A percentile compares a stretch with the other conserved stretches of the same genome.
phyloP scores from a whole-genome alignment of 2,797 vertebrate species.

The Odontamblyopus rebecca region DNA sequence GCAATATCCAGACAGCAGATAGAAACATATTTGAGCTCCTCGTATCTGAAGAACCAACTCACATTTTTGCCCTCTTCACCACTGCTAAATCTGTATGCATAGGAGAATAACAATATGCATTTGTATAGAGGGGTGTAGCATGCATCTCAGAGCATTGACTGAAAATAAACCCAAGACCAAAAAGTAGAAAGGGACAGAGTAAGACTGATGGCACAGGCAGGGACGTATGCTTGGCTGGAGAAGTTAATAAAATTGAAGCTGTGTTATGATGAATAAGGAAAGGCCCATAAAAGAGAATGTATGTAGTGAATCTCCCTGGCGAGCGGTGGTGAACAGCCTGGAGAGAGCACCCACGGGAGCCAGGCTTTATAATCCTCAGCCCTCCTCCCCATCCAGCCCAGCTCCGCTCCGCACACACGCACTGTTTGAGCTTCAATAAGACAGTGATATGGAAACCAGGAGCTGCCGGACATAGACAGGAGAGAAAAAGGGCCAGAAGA shows the following conservation, averaged over 20 bases:
- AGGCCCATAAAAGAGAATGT: conserved; percentile 76
- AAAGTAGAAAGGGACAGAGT: conserved; percentile 39
- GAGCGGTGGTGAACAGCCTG: conserved; percentile 65
- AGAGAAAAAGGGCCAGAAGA: conserved; percentile 21
- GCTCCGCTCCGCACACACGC: conserved; percentile 50
- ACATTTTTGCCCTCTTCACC: conserved; percentile 31
- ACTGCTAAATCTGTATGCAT: conserved; percentile 52
- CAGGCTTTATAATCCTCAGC: conserved; percentile 73
- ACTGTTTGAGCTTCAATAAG: conserved; percentile 63
- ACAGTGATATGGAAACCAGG: conserved; percentile 51
- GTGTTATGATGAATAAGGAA: conserved; percentile 80
- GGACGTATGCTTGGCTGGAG: conserved; percentile 73
- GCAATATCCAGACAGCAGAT: background rate
- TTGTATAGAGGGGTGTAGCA: conserved; percentile 41
- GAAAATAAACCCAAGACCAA: conserved; percentile 23
- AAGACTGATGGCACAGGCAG: conserved; percentile 59
- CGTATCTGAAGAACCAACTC: conserved; percentile 2
- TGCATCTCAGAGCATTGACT: conserved; percentile 37
- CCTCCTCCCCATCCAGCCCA: conserved; percentile 59
- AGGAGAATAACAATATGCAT: conserved; percentile 34
- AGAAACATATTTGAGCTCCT: background rate
- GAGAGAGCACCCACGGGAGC: conserved; percentile 70
- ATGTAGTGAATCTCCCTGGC: conserved; percentile 75
- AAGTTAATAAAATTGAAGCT: conserved; percentile 79
- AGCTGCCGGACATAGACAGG: conserved; percentile 46